phyloP scores from a whole-genome alignment of 2,888 invertebrate genomes.

The Marasmarcha lunaedactyla region DNA sequence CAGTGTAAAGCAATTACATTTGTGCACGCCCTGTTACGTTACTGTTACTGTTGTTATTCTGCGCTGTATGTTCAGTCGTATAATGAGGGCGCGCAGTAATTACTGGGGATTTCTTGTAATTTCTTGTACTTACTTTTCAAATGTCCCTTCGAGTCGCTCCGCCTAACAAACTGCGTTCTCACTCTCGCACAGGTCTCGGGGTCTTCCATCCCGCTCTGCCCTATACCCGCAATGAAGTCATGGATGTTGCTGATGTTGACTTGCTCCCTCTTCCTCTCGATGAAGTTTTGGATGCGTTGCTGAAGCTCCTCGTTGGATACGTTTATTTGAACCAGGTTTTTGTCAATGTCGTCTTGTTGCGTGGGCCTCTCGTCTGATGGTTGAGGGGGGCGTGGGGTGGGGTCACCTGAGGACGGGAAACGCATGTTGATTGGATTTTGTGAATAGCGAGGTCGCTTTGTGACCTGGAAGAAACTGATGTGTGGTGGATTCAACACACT shows the following conservation, averaged over 20 bases:
- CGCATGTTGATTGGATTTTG: too few species aligned
- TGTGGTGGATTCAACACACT: too few species aligned
- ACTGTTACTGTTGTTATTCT: too few species aligned
- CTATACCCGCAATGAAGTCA: slow-evolving; percentile 74
- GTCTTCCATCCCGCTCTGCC: slow-evolving; percentile 39
- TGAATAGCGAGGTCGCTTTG: too few species aligned
- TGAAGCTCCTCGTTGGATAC: slow-evolving; percentile 75
- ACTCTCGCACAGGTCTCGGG: slow-evolving; percentile 80
- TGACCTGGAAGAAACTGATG: too few species aligned
- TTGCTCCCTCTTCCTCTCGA: slow-evolving; percentile 80
- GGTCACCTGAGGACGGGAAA: too few species aligned
- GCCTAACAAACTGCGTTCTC: slow-evolving; percentile 76
- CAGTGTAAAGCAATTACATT: too few species aligned
- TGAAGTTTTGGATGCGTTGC: slow-evolving; percentile 79
- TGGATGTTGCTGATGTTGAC: slow-evolving; percentile 77
- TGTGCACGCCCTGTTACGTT: too few species aligned
- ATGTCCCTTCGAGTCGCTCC: slow-evolving; percentile 83
- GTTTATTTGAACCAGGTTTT: slow-evolving; percentile 74
- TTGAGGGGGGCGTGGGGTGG: too few species aligned
- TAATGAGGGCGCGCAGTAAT: too few species aligned
- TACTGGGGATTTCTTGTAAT: too few species aligned
- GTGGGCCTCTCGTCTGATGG: background rate
- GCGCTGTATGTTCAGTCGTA: too few species aligned
- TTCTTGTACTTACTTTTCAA: slow-evolving; percentile 81
- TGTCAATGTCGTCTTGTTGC: slow-evolving; percentile 25